Conservation (phyloP, 2,113 vertebrate genomes). For the Ammodytes dubius region DNA sequence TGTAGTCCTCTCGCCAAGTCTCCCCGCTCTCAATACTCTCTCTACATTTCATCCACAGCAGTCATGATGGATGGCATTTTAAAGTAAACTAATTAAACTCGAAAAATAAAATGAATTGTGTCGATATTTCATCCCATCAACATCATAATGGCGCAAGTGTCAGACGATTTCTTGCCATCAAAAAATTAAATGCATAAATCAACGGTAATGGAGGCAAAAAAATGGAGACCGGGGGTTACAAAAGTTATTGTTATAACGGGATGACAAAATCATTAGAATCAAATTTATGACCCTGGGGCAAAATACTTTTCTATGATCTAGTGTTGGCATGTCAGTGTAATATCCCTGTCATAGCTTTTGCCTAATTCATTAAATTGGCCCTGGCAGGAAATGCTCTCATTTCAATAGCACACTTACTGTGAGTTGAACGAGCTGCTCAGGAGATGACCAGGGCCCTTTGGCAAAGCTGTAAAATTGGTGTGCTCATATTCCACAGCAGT, state of each 20-base stretch:
- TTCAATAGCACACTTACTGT: slow-evolving; percentile 57
- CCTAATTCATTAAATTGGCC: slow-evolving; percentile 67
- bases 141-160: slow-evolving; percentile 89
- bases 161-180: slow-evolving; percentile 90
- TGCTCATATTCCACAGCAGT: slow-evolving; percentile 31
- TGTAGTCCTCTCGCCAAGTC: slow-evolving; percentile 80
- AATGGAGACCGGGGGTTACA: slow-evolving; percentile 73
- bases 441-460: slow-evolving; percentile 34
- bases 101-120: slow-evolving; percentile 93
- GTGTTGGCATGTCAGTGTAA: slow-evolving; percentile 71
- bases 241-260: slow-evolving; percentile 86
- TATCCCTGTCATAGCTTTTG: slow-evolving; percentile 68
- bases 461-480: slow-evolving; percentile 29
- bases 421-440: slow-evolving; percentile 55
- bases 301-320: slow-evolving; percentile 77
- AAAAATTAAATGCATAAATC: slow-evolving; percentile 99
- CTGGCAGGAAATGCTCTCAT: slow-evolving; percentile 72
- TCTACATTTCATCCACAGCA: slow-evolving; percentile 89
- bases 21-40: slow-evolving; percentile 76
- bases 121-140: slow-evolving; percentile 89
- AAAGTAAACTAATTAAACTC: slow-evolving; percentile 92
- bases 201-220: slow-evolving; percentile 82
- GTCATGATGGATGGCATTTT: slow-evolving; percentile 93
- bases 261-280: slow-evolving; percentile 92
- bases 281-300: slow-evolving; percentile 87